Evolutionary conservation across 2,113 vertebrate species (phyloP), one percentile per base, ranked within the genome.

Genomic region (Alectura lathami): DNA sequence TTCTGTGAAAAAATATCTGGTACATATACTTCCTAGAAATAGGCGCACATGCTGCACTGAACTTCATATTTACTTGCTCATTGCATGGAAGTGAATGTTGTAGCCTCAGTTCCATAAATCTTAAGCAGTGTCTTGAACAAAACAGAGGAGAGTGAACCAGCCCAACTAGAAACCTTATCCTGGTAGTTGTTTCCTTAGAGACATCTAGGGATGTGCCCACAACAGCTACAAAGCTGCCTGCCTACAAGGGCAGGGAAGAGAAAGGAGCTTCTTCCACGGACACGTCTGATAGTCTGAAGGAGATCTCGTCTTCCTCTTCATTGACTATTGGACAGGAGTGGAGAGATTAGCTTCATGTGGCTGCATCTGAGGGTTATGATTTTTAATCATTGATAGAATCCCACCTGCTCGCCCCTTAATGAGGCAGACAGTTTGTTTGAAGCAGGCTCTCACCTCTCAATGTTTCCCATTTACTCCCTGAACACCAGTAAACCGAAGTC

Each of bases 121-220:
- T 93, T 78, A 36, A 51, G 6, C 13, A 78, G 17, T 18, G 2
- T 34, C 22, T 45, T 68, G 32, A 88, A 43, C 11, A 73, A 86
- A 83, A 63, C 1, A 72, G 27, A 18, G 40, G 8, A 8, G 68
- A 63, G 38, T 22, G 47, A 83, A 54, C 9, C 63, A 8, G 72
- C 50, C 8, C 68, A 63, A 80, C 26, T 17, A 83, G 32, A 80
- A 34, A 38, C 50, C 23, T 80, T 42, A 17, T 34, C 64, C 69
- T 75, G 18, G 32, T 94, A 23, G 81, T 29, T 79, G 4, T 51
- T 66, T 64, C 27, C 32, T 76, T 86, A 86, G 74, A 13, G 60
- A 12, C 3, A 0, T 0, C 0, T 60, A 43, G n/a, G 3, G 8
- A 3, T 48, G 17, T 15, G 54, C 22, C 27, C 51, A 45, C 26